Evolutionary conservation across 30 jellyfish, hydroid and myxozoan species (phyloP), one percentile per base, ranked within the genome.

Genomic region (Pseudorhiza aurosa): DNA sequence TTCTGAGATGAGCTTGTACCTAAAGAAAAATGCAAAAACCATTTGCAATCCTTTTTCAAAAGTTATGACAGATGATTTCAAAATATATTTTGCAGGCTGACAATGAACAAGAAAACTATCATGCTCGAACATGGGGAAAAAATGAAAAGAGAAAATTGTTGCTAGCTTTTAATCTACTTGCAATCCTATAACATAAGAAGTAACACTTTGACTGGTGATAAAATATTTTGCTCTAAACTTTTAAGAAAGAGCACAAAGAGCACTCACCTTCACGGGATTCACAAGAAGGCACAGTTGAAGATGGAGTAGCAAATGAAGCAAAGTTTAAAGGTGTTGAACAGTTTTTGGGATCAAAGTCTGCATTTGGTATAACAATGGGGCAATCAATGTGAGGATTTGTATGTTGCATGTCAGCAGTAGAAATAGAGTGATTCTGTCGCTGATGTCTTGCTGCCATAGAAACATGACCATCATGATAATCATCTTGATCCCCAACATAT

Each of bases 321-420:
- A 79, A 60, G 76, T 71, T 67, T 15, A 78, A 35, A 4, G 89
- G 88, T 43, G 88, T 57, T 50, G 85, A 80, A 27, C 96, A 72
- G 4, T 64, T 50, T 37, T 77, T 93, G 0, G 99, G 97, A 75
- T 93, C 99, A 68, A 87, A 93, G 77, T 93, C 99, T 27, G 97
- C 96, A 67, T 77, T 93, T 65, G 99, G 99, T 25, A 93, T 93
- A 49, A 93, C 99, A 53, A 93, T 93, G 17, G 99, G 99, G 31
- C 99, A 93, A 75, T 93, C 99, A 14, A 93, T 81, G 32, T 94
- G 89, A 9, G 99, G 99, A 68, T 93, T 94, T 46, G 94, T 70
- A 35, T 75, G 85, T 67, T 93, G 99, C 2, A 93, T 74, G 29
- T 93, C 96, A 0, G 96, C 85, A 7, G 95, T 88, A 17, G 97